Conservation (phyloP, 2,888 invertebrate species). For the Patella pellucida region DNA sequence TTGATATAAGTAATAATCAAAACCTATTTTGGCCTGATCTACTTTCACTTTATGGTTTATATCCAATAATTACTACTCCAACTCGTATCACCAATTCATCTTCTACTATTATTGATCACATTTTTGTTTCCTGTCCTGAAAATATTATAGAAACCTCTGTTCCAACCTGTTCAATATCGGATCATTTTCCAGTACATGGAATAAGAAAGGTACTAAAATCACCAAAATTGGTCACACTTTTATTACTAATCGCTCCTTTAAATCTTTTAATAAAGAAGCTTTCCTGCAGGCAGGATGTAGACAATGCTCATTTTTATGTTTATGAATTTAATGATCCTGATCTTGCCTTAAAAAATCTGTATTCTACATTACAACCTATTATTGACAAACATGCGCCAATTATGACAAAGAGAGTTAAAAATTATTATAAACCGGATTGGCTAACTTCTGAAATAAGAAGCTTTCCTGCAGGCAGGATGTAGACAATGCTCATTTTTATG, state of each 20-base stretch:
- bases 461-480: too few species aligned
- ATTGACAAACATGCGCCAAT: too few species aligned
- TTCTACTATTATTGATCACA: constrained; percentile 5
- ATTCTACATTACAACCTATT: too few species aligned
- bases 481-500: not conserved
- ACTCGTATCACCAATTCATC: not conserved
- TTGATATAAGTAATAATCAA: not conserved
- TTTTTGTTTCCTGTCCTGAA: not conserved
- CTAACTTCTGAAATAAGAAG: too few species aligned
- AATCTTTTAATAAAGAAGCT: not conserved
- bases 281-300: too few species aligned
- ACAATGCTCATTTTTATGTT: too few species aligned
- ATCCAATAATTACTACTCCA: not conserved
- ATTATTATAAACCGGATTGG: too few species aligned
- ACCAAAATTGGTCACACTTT: not conserved
- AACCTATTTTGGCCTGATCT: not conserved
- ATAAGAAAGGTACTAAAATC: too few species aligned
- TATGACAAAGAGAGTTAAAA: too few species aligned
- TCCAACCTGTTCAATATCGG: not conserved
- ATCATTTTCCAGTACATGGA: too few species aligned
- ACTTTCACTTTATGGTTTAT: not conserved
- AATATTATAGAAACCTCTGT: not conserved
- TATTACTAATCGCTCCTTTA: not conserved
- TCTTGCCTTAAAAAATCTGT: too few species aligned
- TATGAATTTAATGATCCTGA: too few species aligned